Base-by-base conservation (phyloP, 1,140 invertebrate genomes). In the Drosophila sproati region DNA sequence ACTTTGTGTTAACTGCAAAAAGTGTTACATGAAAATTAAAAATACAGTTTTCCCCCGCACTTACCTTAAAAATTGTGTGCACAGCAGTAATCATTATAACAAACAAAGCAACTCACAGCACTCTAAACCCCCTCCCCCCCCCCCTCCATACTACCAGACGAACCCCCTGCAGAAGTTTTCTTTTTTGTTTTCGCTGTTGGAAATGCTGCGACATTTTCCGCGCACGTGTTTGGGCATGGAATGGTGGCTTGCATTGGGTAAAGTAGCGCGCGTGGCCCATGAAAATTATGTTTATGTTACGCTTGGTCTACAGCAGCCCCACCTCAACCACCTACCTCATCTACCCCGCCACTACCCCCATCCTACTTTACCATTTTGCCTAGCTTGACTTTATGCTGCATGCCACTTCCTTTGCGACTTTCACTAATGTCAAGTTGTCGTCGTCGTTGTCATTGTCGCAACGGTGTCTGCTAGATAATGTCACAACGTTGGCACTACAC, bases 371-470 rank as follows among this genome's bases (percentile, higher is more conserved):
- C 20, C 54, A 31, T 57, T 20, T 59, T 12, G 59, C 43, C 63
- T 60, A 54, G 71, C 60, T 72, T 73, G 61, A 76, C 66, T 79
- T 67, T 80, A 80, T 79, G 85, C 74, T 89, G 77, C 85, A 83
- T 76, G 83, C 77, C 80, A 88, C 80, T 88, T 88, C 83, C 83
- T 88, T 78, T 83, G 83, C 85, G 80, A 88, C 85, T 88, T 83
- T 88, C 80, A 78, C 83, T 89, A 88, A 88, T 88, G 83, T 88
- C 83, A 88, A 88, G 83, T 89, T 89, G 83, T 88, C 80, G 85
- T 78, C 34, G 34, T 34, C 3, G 34, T 43, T 43, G 39, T 43
- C 39, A 43, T 82, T 73, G 57, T 70, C 78, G 77, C 80, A 80
- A 83, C 82, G 76, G 80, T 88, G 85, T 80, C 83, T 89, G 85